Evolutionary conservation across 2,888 invertebrate genomes (phyloP).

Genomic region (Ptycholaimellus sp.): DNA sequence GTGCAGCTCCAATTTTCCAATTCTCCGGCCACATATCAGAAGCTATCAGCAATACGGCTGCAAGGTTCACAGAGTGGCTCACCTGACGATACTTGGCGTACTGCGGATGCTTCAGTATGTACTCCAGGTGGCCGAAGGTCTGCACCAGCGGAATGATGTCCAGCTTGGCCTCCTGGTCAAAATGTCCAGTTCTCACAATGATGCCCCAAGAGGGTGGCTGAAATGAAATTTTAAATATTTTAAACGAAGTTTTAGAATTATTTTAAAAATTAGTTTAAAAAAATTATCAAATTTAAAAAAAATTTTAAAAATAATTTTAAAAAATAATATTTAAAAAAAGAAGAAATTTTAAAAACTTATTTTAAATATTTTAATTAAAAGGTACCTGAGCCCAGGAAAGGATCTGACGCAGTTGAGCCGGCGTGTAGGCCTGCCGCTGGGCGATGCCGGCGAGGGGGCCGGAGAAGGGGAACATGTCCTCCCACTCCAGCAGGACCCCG

Average conservation of each 20-base stretch:
- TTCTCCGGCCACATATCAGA: no score
- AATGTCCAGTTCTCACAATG: no score
- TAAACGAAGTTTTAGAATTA: conserved; percentile 22
- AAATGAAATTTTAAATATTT: no score
- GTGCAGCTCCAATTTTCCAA: no score
- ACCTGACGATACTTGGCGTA: conserved; percentile 45
- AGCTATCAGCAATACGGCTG: no score
- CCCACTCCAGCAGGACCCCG: conserved; percentile 55
- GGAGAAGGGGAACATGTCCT: conserved; percentile 60
- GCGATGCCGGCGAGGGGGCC: conserved; percentile 38
- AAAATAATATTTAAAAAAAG: no score
- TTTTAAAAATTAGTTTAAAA: no score
- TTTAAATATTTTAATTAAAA: background rate
- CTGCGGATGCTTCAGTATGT: conserved; percentile 45
- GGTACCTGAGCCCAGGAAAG: conserved; percentile 34
- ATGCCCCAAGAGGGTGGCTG: no score
- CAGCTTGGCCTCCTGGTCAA: conserved; percentile 33
- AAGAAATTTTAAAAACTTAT: no score
- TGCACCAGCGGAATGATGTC: conserved; percentile 55
- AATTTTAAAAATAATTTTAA: no score
- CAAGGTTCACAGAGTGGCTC: conserved; percentile 32
- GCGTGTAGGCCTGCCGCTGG: conserved; percentile 42
- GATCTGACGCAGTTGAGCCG: conserved; percentile 42
- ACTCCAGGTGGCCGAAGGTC: conserved; percentile 62
- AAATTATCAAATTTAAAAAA: no score